Evolutionary conservation across 2,113 vertebrate genomes (phyloP).

Genomic region (Plotosus lineatus): DNA sequence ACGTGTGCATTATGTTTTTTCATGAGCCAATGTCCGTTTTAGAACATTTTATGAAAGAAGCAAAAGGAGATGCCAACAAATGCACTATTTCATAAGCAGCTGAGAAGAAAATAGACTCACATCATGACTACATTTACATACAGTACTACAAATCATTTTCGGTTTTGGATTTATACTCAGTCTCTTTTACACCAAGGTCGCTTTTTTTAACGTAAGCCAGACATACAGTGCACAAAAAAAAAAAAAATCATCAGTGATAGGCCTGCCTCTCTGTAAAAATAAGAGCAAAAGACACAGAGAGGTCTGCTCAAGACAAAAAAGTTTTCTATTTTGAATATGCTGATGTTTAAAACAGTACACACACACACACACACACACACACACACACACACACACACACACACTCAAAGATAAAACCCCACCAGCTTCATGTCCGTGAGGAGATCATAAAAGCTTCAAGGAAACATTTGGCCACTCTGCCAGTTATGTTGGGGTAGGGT

Average conservation of each 20-base stretch:
- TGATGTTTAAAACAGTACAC: constrained; percentile 34
- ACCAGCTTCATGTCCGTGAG: constrained; percentile 37
- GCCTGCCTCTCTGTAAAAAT: constrained; percentile 63
- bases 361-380: not conserved
- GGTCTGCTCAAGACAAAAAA: not conserved
- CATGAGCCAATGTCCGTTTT: not conserved
- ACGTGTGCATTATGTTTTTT: constrained; percentile 3
- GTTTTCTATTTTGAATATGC: constrained; percentile 36
- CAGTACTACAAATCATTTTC: constrained; percentile 39
- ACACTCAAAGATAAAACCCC: constrained; percentile 41
- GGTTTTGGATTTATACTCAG: constrained; percentile 30
- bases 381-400: constrained; percentile 7
- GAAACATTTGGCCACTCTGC: constrained; percentile 36
- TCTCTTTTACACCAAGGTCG: constrained; percentile 37
- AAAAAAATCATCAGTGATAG: constrained; percentile 60
- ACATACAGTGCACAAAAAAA: constrained; percentile 59
- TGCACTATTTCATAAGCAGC: constrained; percentile 27
- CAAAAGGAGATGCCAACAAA: constrained; percentile 37
- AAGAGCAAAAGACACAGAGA: constrained; percentile 45
- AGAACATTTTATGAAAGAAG: constrained; percentile 24
- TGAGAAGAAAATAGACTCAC: constrained; percentile 12
- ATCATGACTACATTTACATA: constrained; percentile 38
- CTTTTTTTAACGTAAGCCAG: constrained; percentile 55
- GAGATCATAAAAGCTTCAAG: constrained; percentile 42
- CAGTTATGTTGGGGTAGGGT: not conserved